Evolutionary conservation across 2,113 vertebrate genomes (phyloP).

Genomic region (Leptodactylus fuscus): DNA sequence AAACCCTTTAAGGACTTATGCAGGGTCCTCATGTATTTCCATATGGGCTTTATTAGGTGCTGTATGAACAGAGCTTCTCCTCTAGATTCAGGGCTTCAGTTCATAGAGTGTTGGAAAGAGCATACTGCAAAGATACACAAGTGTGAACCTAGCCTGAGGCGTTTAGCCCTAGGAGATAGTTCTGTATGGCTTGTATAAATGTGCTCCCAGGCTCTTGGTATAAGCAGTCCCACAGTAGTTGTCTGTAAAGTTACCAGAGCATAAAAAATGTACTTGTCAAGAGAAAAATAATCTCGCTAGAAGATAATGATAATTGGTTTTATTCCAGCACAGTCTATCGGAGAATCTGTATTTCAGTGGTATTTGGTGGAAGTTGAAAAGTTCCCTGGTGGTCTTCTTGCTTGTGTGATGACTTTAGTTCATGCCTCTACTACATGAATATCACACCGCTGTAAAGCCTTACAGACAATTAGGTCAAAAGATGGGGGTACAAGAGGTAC

Average conservation of each 20-base stretch:
- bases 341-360: not conserved
- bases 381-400: not conserved
- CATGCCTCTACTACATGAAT: no score
- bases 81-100: no score
- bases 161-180: not conserved
- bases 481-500: no score
- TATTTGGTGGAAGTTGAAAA: not conserved
- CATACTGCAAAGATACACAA: not conserved
- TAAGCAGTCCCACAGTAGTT: not conserved
- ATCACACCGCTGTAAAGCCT: no score
- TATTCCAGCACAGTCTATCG: not conserved
- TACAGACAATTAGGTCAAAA: no score
- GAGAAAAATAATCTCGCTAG: not conserved
- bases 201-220: not conserved
- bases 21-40: no score
- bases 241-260: not conserved
- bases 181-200: not conserved
- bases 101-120: not conserved
- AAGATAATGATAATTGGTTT: not conserved
- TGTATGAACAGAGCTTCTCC: no score
- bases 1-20: no score
- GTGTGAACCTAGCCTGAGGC: not conserved
- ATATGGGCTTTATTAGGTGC: no score
- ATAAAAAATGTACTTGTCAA: not conserved
- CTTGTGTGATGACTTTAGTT: no score